These are phyloP conservation scores for Cirrhinus mrigala DNA, from an alignment of 2,797 vertebrate species.

Conservation along the genomic window DNA sequence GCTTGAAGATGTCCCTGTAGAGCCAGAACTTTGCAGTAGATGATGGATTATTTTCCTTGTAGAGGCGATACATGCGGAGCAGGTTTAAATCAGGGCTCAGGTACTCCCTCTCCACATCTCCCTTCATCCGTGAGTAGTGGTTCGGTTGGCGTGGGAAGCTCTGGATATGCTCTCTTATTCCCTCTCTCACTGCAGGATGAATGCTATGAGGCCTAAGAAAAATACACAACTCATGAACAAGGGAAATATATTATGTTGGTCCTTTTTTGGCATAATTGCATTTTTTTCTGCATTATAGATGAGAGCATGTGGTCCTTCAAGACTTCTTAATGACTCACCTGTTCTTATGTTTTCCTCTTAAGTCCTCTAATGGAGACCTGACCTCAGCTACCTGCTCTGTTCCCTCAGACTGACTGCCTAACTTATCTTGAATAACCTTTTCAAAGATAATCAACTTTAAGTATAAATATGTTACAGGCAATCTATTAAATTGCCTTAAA, in stretches of 20 bases:
- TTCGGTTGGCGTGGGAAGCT: constrained; percentile 24
- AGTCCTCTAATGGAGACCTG: constrained; percentile 29
- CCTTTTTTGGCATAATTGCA: background rate
- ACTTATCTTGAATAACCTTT: constrained; percentile 40
- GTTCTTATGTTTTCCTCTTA: constrained; percentile 18
- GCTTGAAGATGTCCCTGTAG: constrained; percentile 26
- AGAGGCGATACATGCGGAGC: constrained; percentile 3
- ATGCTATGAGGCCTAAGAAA: constrained; percentile 33
- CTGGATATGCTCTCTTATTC: constrained; percentile 11
- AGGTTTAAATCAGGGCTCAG: constrained; percentile 39
- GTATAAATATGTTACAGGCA: constrained; percentile 10
- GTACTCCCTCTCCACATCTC: constrained; percentile 36
- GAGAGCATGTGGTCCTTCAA: no score
- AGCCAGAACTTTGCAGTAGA: constrained; percentile 29
- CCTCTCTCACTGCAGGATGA: constrained; percentile 32
- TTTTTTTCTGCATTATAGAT: background rate
- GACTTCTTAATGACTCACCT: no score
- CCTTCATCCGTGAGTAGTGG: constrained; percentile 38
- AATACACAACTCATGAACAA: background rate
- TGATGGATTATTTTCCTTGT: no score
- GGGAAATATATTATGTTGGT: background rate
- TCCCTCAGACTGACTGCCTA: constrained; percentile 14
- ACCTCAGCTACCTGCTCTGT: constrained; percentile 15
- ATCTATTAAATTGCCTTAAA: background rate
- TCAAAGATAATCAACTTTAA: constrained; percentile 6